phyloP scores from a whole-genome alignment of 2,888 invertebrate genomes.

The Acleris sparsana region DNA sequence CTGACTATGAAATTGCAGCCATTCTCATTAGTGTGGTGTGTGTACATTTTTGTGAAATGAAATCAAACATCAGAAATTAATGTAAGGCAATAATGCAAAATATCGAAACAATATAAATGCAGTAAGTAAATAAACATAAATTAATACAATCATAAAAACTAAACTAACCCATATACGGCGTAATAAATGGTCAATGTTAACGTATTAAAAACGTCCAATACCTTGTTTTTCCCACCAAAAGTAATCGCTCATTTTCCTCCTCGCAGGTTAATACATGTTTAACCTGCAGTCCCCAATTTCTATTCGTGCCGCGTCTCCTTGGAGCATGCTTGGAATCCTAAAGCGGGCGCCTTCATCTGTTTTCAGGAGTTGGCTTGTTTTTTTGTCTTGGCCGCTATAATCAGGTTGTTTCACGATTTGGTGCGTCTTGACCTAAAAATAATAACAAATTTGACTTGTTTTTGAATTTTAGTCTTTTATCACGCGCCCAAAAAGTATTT shows the following conservation, averaged over 20 bases:
- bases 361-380: conserved; percentile 34
- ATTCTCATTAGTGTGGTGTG: too few species aligned
- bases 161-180: background rate
- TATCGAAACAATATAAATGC: too few species aligned
- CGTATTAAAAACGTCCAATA: background rate
- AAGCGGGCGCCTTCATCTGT: conserved; percentile 42
- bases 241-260: conserved; percentile 22
- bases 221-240: conserved; percentile 17
- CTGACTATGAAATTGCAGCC: too few species aligned
- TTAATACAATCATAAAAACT: too few species aligned
- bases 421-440: background rate
- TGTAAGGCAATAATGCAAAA: too few species aligned
- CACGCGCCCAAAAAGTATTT: too few species aligned
- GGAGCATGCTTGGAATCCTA: conserved; percentile 43
- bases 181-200: background rate
- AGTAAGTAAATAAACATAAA: too few species aligned
- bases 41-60: too few species aligned
- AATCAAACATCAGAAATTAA: too few species aligned
- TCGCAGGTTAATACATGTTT: conserved; percentile 34
- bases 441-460: background rate
- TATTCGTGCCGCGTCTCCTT: conserved; percentile 39
- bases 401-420: conserved; percentile 22
- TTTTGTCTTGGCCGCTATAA: conserved; percentile 30
- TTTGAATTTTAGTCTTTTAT: background rate
- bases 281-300: conserved; percentile 35